Conservation (phyloP, 64 coral and sea anemone genomes). For the Pocillopora verrucosa region DNA sequence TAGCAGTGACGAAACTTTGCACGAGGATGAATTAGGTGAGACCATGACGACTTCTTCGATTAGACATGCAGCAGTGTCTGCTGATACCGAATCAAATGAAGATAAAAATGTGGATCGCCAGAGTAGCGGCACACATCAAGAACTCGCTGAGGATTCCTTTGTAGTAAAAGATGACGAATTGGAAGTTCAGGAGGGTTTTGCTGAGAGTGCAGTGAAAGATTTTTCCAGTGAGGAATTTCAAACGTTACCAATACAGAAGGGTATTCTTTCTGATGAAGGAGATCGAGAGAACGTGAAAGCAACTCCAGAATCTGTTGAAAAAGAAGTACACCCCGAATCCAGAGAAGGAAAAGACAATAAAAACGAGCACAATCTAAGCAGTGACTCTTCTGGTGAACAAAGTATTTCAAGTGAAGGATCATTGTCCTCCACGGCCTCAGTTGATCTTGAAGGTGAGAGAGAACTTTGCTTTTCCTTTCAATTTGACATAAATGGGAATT, state of each 20-base stretch:
- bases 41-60: conserved; percentile 43
- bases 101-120: conserved; percentile 16
- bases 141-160: conserved; percentile 3
- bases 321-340: not conserved
- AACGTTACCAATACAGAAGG: too few relatives aligned
- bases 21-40: conserved; percentile 57
- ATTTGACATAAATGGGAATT: not conserved
- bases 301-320: not conserved
- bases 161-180: not conserved
- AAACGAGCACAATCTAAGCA: conserved; percentile 9
- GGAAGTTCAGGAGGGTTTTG: not conserved
- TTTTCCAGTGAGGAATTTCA: not conserved
- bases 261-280: not conserved
- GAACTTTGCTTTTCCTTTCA: not conserved
- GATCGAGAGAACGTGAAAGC: not conserved
- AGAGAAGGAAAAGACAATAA: not conserved
- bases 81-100: not conserved
- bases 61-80: not conserved
- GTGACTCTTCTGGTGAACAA: conserved; percentile 39
- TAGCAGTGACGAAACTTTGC: conserved; percentile 45
- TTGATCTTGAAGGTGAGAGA: conserved; percentile 33
- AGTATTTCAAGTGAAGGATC: conserved; percentile 25
- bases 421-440: not conserved
- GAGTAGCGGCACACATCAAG: not conserved
- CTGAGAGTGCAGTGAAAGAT: not conserved